Conservation (phyloP, 1,140 invertebrate species). For the Temnothorax longispinosus region DNA sequence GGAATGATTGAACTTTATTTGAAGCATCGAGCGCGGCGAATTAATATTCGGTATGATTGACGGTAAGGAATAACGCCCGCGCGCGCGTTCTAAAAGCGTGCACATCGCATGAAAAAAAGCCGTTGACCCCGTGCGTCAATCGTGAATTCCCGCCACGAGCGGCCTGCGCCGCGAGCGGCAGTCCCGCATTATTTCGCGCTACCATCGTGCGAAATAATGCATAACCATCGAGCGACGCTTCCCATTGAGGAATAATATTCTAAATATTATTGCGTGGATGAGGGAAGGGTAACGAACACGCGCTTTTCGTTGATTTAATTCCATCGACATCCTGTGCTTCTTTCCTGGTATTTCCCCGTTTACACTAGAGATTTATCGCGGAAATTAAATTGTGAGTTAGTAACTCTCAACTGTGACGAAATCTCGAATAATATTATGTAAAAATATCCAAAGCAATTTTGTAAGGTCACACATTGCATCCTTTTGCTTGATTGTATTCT, state of each 20-base stretch:
- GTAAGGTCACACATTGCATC: neutral
- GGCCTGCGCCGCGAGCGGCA: neutral
- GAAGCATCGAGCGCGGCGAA: slow-evolving; percentile 77
- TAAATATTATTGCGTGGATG: slow-evolving; percentile 29
- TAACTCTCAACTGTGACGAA: neutral
- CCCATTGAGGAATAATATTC: slow-evolving; percentile 58
- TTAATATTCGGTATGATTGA: slow-evolving; percentile 76
- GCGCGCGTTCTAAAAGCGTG: slow-evolving; percentile 63
- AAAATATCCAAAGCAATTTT: neutral
- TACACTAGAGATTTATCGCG: neutral
- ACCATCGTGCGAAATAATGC: slow-evolving; percentile 63
- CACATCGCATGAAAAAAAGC: slow-evolving; percentile 59
- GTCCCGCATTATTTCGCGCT: slow-evolving; percentile 47
- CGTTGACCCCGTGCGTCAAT: slow-evolving; percentile 67
- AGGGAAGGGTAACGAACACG: neutral
- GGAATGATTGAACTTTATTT: slow-evolving; percentile 82
- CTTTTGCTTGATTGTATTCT: neutral
- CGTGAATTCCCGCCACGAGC: slow-evolving; percentile 35
- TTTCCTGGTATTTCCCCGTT: neutral
- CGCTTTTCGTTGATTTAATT: neutral
- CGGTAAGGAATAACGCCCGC: slow-evolving; percentile 68
- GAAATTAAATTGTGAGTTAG: neutral
- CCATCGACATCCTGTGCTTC: neutral
- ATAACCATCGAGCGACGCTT: slow-evolving; percentile 52
- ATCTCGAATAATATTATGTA: neutral